Evolutionary conservation across 2,113 vertebrate genomes (phyloP).

Genomic region (Eubucco bourcierii): DNA sequence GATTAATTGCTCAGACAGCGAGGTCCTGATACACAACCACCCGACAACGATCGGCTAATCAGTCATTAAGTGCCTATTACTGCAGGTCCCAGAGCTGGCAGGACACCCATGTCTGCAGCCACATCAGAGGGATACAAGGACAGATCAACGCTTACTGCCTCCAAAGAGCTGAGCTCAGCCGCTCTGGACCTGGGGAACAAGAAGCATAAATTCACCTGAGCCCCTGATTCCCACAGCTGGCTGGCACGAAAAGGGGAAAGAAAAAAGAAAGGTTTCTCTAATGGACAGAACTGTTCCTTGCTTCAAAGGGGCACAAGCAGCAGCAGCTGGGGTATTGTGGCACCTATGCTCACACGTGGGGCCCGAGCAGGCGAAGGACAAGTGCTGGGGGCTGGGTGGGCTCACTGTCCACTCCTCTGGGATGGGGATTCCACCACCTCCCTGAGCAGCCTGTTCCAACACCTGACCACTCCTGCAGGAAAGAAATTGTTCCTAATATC

Average conservation of each 20-base stretch:
- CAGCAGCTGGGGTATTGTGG: neutral
- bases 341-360: neutral
- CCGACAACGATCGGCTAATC: neutral
- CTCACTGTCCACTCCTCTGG: neutral
- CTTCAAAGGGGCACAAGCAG: neutral
- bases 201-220: constrained; percentile 4
- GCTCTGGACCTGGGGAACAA: neutral
- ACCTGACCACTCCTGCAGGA: no score
- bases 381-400: constrained; percentile 18
- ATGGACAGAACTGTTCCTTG: neutral
- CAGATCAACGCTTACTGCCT: neutral
- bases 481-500: no score
- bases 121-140: neutral
- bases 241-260: neutral
- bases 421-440: no score
- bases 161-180: neutral
- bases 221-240: neutral
- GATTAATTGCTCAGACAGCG: constrained; percentile 28
- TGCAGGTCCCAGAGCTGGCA: neutral
- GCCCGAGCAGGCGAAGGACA: constrained; percentile 42
- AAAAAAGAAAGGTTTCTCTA: neutral
- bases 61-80: neutral
- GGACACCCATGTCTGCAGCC: neutral
- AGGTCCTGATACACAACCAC: constrained; percentile 14
- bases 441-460: no score